Base-by-base conservation (phyloP, 2,888 invertebrate species). In the Ellobium chinense region DNA sequence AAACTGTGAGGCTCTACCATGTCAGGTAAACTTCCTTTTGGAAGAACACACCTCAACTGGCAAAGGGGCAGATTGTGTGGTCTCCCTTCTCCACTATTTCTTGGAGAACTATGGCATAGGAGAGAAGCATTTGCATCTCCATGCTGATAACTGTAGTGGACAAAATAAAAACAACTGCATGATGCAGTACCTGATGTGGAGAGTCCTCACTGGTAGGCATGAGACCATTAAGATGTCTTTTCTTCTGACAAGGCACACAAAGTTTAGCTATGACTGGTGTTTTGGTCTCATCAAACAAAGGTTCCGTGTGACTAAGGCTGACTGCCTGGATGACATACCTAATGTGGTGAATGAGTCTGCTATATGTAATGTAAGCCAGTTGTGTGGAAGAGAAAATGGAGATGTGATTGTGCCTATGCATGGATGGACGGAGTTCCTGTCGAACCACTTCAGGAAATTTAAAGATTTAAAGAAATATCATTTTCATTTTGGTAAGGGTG, bases 261-360 rank as follows among this genome's bases (percentile, higher is more conserved):
- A 83, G 24, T 80, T 84, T 54, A 63, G 76, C 5, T 83, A 77
- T 5, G 83, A 83, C 58, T 82, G 83, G 82, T 83, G 80, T 54
- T 82, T 84, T 54, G 84, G 83, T 12, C 34, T 85, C 1, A 36
- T 82, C 7, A 82, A 83, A 66, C 68, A 66, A n/a, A 39, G 27
- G 36, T 82, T 46, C 31, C 58, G 66, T 1, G 31, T 34, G 2
- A 78, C 82, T 1, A 62, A 54, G n/a, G 83, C 82, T 36, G 82
- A 77, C 21, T 78, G 80, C 46, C 36, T 84, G n/a, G 54, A 66
- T 72, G 83, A 83, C 36, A 73, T 83, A n/a, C 56, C 60, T 1
- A 37, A 56, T 18, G 80, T 78, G 1, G 77, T 81, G 7, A 66
- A 34, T 1, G 18, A 75, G 0, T 21, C 60, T 12, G 27, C 78